Evolutionary conservation across 2,113 vertebrate species (phyloP).

Genomic region (Morone chrysops): DNA sequence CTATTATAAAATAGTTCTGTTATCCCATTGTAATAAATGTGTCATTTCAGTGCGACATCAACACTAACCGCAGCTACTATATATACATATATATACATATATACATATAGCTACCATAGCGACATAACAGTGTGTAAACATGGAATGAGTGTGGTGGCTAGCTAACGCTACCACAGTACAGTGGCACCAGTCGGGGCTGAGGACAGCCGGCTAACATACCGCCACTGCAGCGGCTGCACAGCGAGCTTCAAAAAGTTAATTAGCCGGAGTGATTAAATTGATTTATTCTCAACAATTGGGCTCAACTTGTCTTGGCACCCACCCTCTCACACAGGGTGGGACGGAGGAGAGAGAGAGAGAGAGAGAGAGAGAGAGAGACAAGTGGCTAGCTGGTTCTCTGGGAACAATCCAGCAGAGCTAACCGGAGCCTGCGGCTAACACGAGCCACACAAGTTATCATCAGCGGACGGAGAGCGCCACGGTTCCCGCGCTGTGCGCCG

Average conservation of each 20-base stretch:
- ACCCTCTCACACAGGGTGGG: slow-evolving; percentile 62
- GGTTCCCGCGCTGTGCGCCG: background rate
- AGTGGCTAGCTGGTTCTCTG: slow-evolving; percentile 24
- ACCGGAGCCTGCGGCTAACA: slow-evolving; percentile 48
- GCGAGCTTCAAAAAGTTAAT: background rate
- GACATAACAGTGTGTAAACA: too few relatives aligned
- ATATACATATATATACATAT: too few relatives aligned
- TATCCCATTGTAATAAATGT: too few relatives aligned
- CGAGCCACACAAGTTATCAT: slow-evolving; percentile 55
- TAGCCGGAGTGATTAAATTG: background rate
- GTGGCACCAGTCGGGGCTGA: background rate
- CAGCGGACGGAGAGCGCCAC: background rate
- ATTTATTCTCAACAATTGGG: background rate
- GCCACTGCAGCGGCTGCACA: too few relatives aligned
- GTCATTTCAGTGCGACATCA: too few relatives aligned
- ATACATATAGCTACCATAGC: too few relatives aligned
- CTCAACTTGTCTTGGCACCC: slow-evolving; percentile 33
- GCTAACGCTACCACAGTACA: background rate
- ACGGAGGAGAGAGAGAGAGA: slow-evolving; percentile 36
- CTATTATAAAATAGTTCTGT: background rate
- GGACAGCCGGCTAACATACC: background rate
- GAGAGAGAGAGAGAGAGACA: too few relatives aligned
- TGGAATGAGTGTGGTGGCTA: background rate
- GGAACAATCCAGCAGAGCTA: slow-evolving; percentile 60
- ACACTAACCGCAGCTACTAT: too few relatives aligned